Conservation (phyloP, 2,888 invertebrate species). For the Hecatera dysodea region DNA sequence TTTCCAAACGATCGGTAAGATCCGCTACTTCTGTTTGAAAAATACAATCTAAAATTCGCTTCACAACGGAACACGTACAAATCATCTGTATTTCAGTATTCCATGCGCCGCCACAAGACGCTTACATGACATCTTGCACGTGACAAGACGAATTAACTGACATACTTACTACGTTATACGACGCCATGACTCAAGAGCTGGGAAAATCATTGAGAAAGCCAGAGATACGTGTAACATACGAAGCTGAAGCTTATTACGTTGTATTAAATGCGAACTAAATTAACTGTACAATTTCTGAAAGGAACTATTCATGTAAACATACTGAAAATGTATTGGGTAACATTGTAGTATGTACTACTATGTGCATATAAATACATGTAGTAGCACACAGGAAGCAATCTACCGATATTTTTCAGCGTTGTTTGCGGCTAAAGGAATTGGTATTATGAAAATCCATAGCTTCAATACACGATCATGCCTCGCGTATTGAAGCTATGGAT, state of each 20-base stretch:
- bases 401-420: background rate
- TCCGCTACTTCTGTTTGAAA: background rate
- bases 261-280: slow-evolving; percentile 14
- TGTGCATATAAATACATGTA: background rate
- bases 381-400: background rate
- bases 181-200: slow-evolving; percentile 17
- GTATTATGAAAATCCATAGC: slow-evolving; percentile 5
- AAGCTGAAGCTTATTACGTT: slow-evolving; percentile 1
- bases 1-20: background rate
- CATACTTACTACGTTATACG: slow-evolving; percentile 12
- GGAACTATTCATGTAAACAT: background rate
- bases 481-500: no score
- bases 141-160: slow-evolving; percentile 31
- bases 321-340: background rate
- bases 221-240: slow-evolving; percentile 9
- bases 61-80: background rate
- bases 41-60: background rate
- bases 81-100: slow-evolving; percentile 10
- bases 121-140: slow-evolving; percentile 25
- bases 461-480: slow-evolving; percentile 8
- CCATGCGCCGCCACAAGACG: slow-evolving; percentile 8
- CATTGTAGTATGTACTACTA: background rate
- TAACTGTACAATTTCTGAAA: background rate
- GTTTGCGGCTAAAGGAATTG: background rate
- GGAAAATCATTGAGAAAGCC: slow-evolving; percentile 20